Percentiles rank a stretch among this genome's conserved stretches.
Conservation (phyloP, 2,113 vertebrate genomes). For the Aplodontia rufa region DNA sequence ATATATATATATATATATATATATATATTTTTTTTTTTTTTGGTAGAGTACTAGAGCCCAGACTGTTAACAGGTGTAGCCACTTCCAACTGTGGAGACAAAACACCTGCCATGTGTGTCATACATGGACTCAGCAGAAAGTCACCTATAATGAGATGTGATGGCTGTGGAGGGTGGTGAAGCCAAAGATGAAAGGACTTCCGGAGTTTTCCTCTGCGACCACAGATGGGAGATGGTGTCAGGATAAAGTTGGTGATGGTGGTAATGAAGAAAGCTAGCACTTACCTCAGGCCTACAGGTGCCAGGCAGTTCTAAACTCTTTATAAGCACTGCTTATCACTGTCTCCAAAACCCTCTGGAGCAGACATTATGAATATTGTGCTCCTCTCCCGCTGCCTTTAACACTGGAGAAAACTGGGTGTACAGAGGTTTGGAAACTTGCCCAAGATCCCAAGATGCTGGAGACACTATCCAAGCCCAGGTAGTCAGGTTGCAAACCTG, state of each 20-base stretch:
- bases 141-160: background rate
- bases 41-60: background rate
- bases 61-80: slow-evolving; percentile 30
- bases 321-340: background rate
- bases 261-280: background rate
- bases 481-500: background rate
- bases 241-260: background rate
- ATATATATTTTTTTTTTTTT: no score
- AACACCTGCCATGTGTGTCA: background rate
- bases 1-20: no score
- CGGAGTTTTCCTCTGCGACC: background rate
- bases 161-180: background rate
- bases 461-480: background rate
- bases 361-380: background rate
- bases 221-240: background rate
- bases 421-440: background rate
- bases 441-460: background rate
- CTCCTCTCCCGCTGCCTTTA: background rate
- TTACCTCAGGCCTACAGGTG: background rate
- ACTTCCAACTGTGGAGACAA: background rate
- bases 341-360: background rate
- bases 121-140: slow-evolving; percentile 10
- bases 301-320: background rate
- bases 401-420: background rate
- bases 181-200: background rate